Evolutionary conservation across 2,113 vertebrate species (phyloP).

Genomic region (Zosterops hypoxanthus): DNA sequence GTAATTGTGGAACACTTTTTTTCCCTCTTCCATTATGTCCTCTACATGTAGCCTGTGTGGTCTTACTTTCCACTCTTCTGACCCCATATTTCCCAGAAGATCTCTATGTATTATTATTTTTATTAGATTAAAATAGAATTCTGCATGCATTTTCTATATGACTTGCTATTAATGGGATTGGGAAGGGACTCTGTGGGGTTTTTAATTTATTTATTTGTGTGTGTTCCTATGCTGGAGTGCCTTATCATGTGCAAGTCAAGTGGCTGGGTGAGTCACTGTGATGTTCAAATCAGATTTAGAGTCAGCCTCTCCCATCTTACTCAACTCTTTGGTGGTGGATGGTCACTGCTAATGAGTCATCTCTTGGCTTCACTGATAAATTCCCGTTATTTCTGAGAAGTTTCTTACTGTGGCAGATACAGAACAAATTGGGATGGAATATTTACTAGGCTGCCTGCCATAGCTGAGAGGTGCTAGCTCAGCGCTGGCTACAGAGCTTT

Average conservation of each 20-base stretch:
- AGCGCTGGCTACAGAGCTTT: background rate
- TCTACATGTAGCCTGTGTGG: background rate
- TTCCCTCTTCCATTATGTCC: background rate
- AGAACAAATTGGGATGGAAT: background rate
- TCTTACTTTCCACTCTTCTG: background rate
- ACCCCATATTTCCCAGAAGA: background rate
- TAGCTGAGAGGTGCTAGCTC: background rate
- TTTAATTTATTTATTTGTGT: background rate
- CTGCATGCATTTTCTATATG: background rate
- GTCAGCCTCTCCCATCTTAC: background rate
- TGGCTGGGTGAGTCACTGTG: constrained; percentile 35
- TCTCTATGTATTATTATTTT: background rate
- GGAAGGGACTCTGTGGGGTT: background rate
- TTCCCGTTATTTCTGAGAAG: background rate
- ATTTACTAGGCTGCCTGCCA: background rate
- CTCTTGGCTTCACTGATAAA: background rate
- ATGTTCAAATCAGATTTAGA: background rate
- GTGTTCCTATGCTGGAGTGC: background rate
- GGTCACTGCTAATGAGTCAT: background rate
- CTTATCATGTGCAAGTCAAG: background rate
- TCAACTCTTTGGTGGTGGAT: background rate
- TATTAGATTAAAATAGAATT: background rate
- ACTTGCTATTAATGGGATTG: background rate
- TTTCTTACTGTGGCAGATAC: background rate
- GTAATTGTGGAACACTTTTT: background rate